Evolutionary conservation across 2,888 invertebrate species (phyloP), one percentile per base, ranked within the genome.

Genomic region (Diplolepis rosae): DNA sequence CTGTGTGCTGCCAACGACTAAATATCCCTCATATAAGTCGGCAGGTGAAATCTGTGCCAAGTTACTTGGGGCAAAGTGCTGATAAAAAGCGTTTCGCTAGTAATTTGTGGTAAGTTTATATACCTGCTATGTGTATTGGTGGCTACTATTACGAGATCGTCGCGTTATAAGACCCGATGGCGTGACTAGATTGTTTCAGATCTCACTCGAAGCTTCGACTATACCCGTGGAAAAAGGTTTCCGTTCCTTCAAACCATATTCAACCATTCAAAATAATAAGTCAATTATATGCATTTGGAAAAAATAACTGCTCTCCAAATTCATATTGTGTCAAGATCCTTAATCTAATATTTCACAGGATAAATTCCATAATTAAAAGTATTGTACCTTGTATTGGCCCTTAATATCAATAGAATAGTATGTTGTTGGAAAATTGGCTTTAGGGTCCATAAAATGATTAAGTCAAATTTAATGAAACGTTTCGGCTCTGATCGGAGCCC

Each of bases 121-220:
- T 65, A 66, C 39, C 68, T 70, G 70, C 72, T 65, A 70, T 74
- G 73, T 75, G 73, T 82, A 82, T 82, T 82, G 76, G 74, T 77
- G 51, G 56, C 70, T 72, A 73, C 72, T 77, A 79, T 82, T 82
- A 81, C 69, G 68, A 71, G 72, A 68, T 65, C 75, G 71, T 76
- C 77, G 74, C 61, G 61, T 61, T 61, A 61, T 61, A 61, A 61
- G 75, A 78, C 69, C 69, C 77, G 79, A 77, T 83, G 78, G 83
- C 83, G 83, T 83, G 83, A 83, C 82, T 80, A 72, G 79, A 79
- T 80, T 79, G 80, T 76, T 79, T 81, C 75, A 61, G 45, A 68
- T 72, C 61, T 61, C 32, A 18, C 42, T 50, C 51, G 30, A 48
- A 48, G 66, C 66, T 56, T 24, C 22, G 30, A 32, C n/a, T n/a